Percentiles rank a stretch among this genome's conserved stretches.
phyloP scores from a whole-genome alignment of 2,888 invertebrate species.

The Ypsolopha sequella region DNA sequence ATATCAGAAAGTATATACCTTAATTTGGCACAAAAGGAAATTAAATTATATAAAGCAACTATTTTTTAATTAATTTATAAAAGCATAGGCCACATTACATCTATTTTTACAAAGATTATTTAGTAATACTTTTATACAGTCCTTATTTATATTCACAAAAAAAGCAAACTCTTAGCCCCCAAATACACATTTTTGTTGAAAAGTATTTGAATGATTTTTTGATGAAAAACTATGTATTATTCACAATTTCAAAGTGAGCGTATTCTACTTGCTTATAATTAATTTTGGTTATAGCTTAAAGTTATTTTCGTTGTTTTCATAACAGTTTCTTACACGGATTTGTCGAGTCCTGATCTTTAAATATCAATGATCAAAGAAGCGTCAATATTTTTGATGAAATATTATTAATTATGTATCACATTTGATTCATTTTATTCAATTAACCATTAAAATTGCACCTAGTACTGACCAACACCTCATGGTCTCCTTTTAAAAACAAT shows the following conservation, averaged over 20 bases:
- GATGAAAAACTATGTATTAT: not conserved
- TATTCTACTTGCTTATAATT: not conserved
- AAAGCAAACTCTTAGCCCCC: not conserved
- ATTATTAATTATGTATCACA: constrained; percentile 47
- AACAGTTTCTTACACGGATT: not conserved
- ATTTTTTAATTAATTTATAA: too few species aligned
- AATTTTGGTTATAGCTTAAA: constrained; percentile 1
- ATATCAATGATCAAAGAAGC: too few species aligned
- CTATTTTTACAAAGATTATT: constrained; percentile 1
- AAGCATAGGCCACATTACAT: constrained; percentile 2
- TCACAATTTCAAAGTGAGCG: not conserved
- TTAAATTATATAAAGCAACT: too few species aligned
- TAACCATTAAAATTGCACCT: constrained; percentile 15
- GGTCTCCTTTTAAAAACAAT: not conserved
- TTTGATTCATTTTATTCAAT: constrained; percentile 46
- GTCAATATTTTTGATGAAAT: not conserved
- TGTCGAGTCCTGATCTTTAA: not conserved
- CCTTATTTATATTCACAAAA: not conserved
- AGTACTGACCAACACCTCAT: not conserved
- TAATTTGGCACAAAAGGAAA: too few species aligned
- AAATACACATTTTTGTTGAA: not conserved
- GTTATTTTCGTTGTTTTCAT: not conserved
- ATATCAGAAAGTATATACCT: too few species aligned
- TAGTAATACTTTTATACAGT: not conserved
- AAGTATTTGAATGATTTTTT: not conserved